Base-by-base conservation (phyloP, 30 jellyfish, hydroid and myxozoan species). In the Turritopsis dohrnii region DNA sequence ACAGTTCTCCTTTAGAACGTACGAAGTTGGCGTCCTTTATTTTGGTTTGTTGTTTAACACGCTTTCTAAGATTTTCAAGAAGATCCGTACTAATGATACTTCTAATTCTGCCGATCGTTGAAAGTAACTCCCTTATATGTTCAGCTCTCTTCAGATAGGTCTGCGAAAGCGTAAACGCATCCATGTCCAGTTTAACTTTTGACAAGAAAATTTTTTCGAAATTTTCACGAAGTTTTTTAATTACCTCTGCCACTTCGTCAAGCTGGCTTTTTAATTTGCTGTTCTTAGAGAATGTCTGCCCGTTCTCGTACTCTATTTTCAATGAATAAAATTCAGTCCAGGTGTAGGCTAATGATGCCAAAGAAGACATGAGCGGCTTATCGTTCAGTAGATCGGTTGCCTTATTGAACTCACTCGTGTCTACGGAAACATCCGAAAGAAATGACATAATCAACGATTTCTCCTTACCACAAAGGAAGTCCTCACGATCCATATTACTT, bases 141-240 rank as follows among this genome's bases (percentile, higher is more conserved):
- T 72, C 81, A 72, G 81, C 81, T 23, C 41, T 72, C 16, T n/a
- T 72, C 41, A 72, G 23, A 72, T 18, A 72, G 18, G 81, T 18
- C 23, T 72, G 81, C 81, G 81, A 72, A 23, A 72, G 18, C 16
- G 81, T 28, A 72, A 72, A 72, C 16, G 81, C 18, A 23, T 72
- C 23, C 81, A 72, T 72, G 23, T 54, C 72, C 17, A 16, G 17
- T 54, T 17, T 16, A 54, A 16, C 17, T 54, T 54, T 54, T 54
- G 21, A 21, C 18, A 21, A 17, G 17, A 54, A 54, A 17, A 54
- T 21, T 16, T 54, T 17, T 54, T 17, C 21, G 18, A 54, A 54
- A 17, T 54, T 54, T 21, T 17, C 72, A 21, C 21, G 17, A 54
- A 54, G 21, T 16, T 54, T 21, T 16, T 54, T 21, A 54, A 54